These are phyloP conservation scores for Sebastiscus albofasciatus DNA, from an alignment of 2,797 vertebrate species.

Conservation along the genomic window DNA sequence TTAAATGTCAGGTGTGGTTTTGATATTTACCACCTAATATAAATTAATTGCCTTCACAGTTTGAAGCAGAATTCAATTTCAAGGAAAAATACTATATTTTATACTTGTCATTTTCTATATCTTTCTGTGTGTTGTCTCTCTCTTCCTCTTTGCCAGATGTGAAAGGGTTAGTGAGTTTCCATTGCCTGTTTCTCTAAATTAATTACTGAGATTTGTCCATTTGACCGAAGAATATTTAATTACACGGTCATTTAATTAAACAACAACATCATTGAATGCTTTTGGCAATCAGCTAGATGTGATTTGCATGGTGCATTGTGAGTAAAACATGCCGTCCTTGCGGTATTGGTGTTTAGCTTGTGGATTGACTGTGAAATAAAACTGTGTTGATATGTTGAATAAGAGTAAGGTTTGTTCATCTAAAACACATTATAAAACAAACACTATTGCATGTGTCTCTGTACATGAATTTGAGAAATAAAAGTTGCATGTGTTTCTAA, in stretches of 20 bases:
- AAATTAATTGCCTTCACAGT: background rate
- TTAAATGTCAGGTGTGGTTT: background rate
- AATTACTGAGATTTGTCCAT: background rate
- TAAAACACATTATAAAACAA: background rate
- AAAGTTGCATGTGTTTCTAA: conserved; percentile 5
- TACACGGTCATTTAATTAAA: background rate
- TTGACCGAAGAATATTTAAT: background rate
- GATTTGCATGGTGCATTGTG: conserved; percentile 20
- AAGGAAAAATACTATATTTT: background rate
- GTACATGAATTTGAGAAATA: background rate
- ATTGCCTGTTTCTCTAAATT: conserved; percentile 8
- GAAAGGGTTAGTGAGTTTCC: conserved; percentile 59
- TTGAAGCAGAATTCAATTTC: background rate
- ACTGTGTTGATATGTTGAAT: background rate
- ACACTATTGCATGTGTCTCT: conserved; percentile 9
- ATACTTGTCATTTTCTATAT: background rate
- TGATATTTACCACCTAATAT: background rate
- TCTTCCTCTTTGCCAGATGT: conserved; percentile 49
- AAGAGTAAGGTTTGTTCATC: background rate
- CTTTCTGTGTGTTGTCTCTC: conserved; percentile 11
- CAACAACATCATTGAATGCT: background rate
- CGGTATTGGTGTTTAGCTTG: background rate
- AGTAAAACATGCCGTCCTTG: conserved; percentile 28
- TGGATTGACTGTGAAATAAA: conserved; percentile 9
- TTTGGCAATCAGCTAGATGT: background rate